phyloP scores from a whole-genome alignment of 2,888 invertebrate species.

The Agrochola lychnidis region DNA sequence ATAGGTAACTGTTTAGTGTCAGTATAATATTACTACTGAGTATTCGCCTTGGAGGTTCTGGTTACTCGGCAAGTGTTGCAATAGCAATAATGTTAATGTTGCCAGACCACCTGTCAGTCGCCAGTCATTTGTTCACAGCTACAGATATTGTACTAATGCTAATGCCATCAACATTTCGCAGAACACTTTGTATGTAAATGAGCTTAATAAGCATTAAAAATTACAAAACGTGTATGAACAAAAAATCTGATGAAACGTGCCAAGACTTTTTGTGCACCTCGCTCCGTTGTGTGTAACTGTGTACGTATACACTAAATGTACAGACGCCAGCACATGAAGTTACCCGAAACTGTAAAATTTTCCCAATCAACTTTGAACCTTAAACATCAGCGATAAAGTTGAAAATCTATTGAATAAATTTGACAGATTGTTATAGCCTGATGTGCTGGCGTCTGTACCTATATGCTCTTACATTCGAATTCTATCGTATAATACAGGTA shows the following conservation, averaged over 20 bases:
- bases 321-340: too few species aligned
- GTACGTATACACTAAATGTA: constrained; percentile 17
- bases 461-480: constrained; percentile 9
- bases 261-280: constrained; percentile 70
- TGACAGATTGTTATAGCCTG: too few species aligned
- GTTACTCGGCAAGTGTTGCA: constrained; percentile 44
- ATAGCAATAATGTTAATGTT: constrained; percentile 51
- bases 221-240: constrained; percentile 67
- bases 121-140: constrained; percentile 55
- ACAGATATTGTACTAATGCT: constrained; percentile 70
- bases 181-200: constrained; percentile 87
- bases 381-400: too few species aligned
- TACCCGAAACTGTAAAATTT: too few species aligned
- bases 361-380: too few species aligned
- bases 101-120: constrained; percentile 68
- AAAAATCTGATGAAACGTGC: constrained; percentile 70
- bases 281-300: constrained; percentile 50
- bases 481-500: constrained; percentile 24
- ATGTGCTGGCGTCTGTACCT: background rate
- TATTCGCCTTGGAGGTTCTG: constrained; percentile 31
- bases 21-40: constrained; percentile 34
- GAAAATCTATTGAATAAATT: too few species aligned
- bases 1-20: constrained; percentile 19
- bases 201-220: constrained; percentile 80
- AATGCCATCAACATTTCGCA: constrained; percentile 79